A percentile compares a stretch with the other conserved stretches of the same genome.
These are phyloP conservation scores for Mugil cephalus DNA, from an alignment of 2,113 vertebrate genomes.

Conservation along the genomic window DNA sequence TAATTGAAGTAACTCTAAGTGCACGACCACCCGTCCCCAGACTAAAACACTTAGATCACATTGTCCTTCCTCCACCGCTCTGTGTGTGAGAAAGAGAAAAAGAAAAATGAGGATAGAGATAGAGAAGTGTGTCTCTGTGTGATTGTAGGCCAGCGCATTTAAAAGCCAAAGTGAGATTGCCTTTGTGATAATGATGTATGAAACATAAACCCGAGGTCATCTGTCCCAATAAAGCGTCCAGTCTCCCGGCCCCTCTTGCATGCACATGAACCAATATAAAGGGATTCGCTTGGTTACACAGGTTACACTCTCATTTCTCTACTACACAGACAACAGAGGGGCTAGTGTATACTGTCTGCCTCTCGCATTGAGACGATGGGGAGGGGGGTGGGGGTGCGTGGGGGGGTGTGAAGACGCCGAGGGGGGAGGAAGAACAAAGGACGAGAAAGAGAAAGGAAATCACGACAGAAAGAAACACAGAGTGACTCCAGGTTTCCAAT, in stretches of 20 bases:
- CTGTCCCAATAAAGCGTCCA: slow-evolving; percentile 71
- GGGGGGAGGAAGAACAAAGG: slow-evolving; percentile 34
- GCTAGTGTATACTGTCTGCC: slow-evolving; percentile 40
- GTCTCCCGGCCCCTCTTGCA: slow-evolving; percentile 48
- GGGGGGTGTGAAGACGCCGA: slow-evolving; percentile 9
- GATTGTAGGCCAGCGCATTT: slow-evolving; percentile 23
- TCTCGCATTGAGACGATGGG: slow-evolving; percentile 24
- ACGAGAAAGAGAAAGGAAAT: slow-evolving; percentile 23
- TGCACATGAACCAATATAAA: slow-evolving; percentile 73
- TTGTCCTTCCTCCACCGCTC: slow-evolving; percentile 32
- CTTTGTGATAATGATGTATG: slow-evolving; percentile 75
- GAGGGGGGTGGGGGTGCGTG: no score
- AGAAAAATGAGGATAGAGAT: slow-evolving; percentile 51
- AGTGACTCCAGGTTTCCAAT: slow-evolving; percentile 62
- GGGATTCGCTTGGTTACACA: slow-evolving; percentile 41
- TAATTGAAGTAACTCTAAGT: slow-evolving; percentile 78
- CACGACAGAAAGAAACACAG: slow-evolving; percentile 20
- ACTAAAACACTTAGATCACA: slow-evolving; percentile 51
- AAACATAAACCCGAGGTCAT: slow-evolving; percentile 75
- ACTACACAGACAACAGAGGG: slow-evolving; percentile 32
- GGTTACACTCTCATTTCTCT: slow-evolving; percentile 64
- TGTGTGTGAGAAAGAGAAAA: slow-evolving; percentile 6
- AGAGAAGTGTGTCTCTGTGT: slow-evolving; percentile 34
- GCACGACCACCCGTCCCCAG: slow-evolving; percentile 54
- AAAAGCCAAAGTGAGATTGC: slow-evolving; percentile 56